Conservation (phyloP, 1,140 invertebrate species). For the Dendrolimus kikuchii region DNA sequence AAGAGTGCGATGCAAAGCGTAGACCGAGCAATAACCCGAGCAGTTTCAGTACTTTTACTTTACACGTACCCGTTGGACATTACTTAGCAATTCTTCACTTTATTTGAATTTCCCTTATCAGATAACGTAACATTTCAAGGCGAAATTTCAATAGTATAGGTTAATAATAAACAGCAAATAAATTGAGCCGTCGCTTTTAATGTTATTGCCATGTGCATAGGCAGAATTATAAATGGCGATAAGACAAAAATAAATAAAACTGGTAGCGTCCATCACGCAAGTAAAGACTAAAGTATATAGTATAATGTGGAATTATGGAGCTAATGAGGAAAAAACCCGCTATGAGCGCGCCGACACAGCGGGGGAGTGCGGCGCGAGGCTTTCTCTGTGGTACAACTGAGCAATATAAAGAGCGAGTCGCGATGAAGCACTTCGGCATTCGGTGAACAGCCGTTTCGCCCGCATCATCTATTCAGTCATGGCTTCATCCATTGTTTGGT, state of each 20-base stretch:
- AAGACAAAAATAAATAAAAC: no score
- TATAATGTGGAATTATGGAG: conserved; percentile 50
- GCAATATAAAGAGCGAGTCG: conserved; percentile 66
- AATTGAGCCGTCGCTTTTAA: no score
- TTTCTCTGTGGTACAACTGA: conserved; percentile 55
- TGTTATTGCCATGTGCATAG: no score
- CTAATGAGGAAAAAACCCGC: conserved; percentile 70
- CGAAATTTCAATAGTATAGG: neutral
- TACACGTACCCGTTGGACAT: neutral
- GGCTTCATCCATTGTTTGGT: conserved; percentile 35
- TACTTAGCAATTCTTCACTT: neutral
- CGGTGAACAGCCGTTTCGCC: conserved; percentile 68
- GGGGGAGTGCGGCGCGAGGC: conserved; percentile 57
- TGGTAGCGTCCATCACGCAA: conserved; percentile 31
- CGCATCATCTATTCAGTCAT: conserved; percentile 46
- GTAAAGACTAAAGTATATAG: conserved; percentile 42
- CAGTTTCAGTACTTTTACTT: conserved; percentile 18
- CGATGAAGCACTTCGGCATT: conserved; percentile 66
- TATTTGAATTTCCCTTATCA: neutral
- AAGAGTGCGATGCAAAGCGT: conserved; percentile 41
- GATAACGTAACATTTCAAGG: neutral
- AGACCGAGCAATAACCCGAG: conserved; percentile 46
- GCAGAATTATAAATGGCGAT: no score
- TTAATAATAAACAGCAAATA: neutral
- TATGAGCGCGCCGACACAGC: conserved; percentile 38